A percentile compares a stretch with the other conserved stretches of the same genome.
These are phyloP conservation scores for Protonibea diacanthus DNA, from an alignment of 2,797 vertebrate genomes.

Conservation along the genomic window DNA sequence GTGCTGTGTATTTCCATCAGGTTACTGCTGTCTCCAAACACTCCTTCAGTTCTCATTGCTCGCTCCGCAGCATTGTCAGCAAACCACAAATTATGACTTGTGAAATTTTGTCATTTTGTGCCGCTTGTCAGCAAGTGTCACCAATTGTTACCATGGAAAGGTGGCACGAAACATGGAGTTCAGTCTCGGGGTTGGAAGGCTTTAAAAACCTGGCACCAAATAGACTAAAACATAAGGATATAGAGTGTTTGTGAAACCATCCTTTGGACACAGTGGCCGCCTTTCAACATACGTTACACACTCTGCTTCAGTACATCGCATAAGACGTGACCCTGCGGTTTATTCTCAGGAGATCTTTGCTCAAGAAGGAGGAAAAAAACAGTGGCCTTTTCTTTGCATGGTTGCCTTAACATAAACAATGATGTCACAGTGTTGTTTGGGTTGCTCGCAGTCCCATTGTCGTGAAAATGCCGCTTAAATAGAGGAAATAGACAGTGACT, in stretches of 20 bases:
- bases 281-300: neutral
- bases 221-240: neutral
- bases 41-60: neutral
- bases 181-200: neutral
- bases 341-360: constrained; percentile 6
- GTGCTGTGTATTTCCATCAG: neutral
- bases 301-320: neutral
- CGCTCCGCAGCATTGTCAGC: neutral
- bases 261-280: neutral
- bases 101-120: neutral
- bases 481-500: constrained; percentile 39
- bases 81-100: neutral
- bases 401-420: constrained; percentile 18
- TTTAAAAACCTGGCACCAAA: neutral
- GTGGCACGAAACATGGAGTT: neutral
- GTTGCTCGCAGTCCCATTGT: constrained; percentile 7
- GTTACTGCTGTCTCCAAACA: neutral
- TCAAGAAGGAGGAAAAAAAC: constrained; percentile 1
- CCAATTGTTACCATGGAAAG: neutral
- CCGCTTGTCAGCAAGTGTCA: neutral
- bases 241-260: neutral
- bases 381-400: neutral
- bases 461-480: constrained; percentile 13
- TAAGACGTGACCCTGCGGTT: constrained; percentile 5
- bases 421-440: constrained; percentile 9